Base-by-base conservation (phyloP, 2,113 vertebrate species). In the Cricetomys ansorgei region DNA sequence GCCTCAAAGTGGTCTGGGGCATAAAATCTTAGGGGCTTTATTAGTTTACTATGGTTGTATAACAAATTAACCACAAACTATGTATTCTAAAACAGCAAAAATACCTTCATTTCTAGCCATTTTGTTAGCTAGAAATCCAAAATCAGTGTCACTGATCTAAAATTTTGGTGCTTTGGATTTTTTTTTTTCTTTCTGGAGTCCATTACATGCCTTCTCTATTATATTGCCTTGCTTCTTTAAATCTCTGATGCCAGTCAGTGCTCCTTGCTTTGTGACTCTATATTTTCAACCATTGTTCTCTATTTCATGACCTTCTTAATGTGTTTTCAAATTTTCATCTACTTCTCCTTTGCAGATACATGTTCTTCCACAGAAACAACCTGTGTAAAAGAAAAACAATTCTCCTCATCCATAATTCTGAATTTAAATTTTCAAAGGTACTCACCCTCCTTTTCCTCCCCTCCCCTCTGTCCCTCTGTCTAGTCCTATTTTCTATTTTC, bases 361-460 rank as follows among this genome's bases (percentile, higher is more conserved):
- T 43, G 6, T 4, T 67, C 13, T 62, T 79, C 4, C 3, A 62
- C 5, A 77, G 85, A 69, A 83, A 21, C 8, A 25, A 70, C 17
- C 3, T 40, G 2, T 12, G 40, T 64, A 73, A 93, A 89, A 11
- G 8, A 73, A 50, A 89, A 64, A n/a, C n/a, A 72, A 67, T 34
- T 89, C 17, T 88, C 2, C 7, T 87, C 27, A 87, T 81, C 34
- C 57, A 40, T 65, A 69, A 65, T 67, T 13, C 4, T 53, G 83
- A 76, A 69, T 4, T 37, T 72, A 27, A 0, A 34, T 64, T 59
- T 79, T 15, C n/a, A 88, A 96, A 88, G 1, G 67, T 11, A 13
- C 2, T 3, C 1, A 2, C 0, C 3, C 1, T 31, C 3, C 4
- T 9, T 16, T 5, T 15, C 37, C 6, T 62, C 5, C 31, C 12